Conservation (phyloP, 2,888 invertebrate species). For the Strigamia transsilvanica region DNA sequence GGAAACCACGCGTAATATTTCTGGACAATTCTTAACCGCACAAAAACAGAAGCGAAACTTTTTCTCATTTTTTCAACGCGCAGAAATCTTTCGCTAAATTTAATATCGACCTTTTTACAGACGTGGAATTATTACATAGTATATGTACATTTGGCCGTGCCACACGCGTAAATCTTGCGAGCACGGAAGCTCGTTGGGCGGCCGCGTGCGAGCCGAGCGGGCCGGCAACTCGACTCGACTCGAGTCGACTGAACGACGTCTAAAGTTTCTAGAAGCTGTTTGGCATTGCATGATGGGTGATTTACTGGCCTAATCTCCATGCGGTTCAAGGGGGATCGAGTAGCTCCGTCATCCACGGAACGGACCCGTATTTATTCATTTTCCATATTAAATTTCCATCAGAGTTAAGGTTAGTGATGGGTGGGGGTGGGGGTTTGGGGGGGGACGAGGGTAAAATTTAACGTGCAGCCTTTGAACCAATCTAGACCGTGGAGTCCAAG, state of each 20-base stretch:
- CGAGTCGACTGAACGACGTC: not conserved
- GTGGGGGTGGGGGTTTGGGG: not conserved
- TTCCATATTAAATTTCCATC: conserved; percentile 50
- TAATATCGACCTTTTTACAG: conserved; percentile 23
- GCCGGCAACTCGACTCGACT: too few species aligned
- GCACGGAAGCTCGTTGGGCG: not conserved
- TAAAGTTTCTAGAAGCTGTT: conserved; percentile 18
- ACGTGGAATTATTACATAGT: not conserved
- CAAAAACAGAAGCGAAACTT: not conserved
- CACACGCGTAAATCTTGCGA: conserved; percentile 6
- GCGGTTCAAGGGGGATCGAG: conserved; percentile 47
- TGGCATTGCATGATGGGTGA: conserved; percentile 34
- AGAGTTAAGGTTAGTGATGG: conserved; percentile 7
- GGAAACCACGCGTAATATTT: conserved; percentile 15
- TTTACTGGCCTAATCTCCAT: conserved; percentile 50
- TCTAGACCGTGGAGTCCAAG: not conserved
- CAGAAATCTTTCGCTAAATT: not conserved
- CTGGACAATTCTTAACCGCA: conserved; percentile 5
- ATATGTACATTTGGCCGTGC: not conserved
- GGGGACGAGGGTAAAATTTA: too few species aligned
- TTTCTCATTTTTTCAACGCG: not conserved
- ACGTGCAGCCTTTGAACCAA: not conserved
- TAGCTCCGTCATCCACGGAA: conserved; percentile 39
- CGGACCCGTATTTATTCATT: conserved; percentile 48
- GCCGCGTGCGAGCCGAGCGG: not conserved